These are phyloP conservation scores for Sabellastarte sp. DNA, from an alignment of 2,888 invertebrate genomes.

Conservation along the genomic window DNA sequence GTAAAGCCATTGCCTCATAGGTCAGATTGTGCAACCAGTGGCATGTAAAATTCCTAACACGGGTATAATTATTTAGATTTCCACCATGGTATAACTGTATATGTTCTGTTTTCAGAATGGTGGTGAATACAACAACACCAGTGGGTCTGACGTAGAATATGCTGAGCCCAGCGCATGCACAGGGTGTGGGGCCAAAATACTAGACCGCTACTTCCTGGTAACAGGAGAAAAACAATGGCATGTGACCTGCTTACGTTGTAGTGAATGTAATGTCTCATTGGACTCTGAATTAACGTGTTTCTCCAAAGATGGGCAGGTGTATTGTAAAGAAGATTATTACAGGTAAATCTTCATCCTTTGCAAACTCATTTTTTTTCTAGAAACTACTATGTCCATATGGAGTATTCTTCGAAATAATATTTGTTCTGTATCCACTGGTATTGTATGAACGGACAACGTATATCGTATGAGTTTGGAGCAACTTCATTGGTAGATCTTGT, in stretches of 20 bases:
- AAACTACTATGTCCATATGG: no score
- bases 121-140: neutral
- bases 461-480: neutral
- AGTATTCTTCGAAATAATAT: no score
- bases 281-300: conserved; percentile 92
- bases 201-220: conserved; percentile 82
- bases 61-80: no score
- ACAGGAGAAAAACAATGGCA: conserved; percentile 93
- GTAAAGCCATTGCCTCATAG: no score
- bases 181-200: conserved; percentile 83
- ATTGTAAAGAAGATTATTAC: conserved; percentile 95
- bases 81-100: no score
- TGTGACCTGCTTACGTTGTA: conserved; percentile 80
- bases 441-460: no score
- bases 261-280: conserved; percentile 83
- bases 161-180: conserved; percentile 66
- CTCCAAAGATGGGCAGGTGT: conserved; percentile 87
- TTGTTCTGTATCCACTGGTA: no score
- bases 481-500: neutral
- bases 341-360: conserved; percentile 72
- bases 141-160: conserved; percentile 10
- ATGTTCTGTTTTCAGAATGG: no score
- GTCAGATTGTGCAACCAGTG: no score
- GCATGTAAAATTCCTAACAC: no score
- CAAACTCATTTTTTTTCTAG: no score